These are phyloP conservation scores for Megalops cyprinoides DNA, from an alignment of 2,797 vertebrate genomes.

Conservation along the genomic window DNA sequence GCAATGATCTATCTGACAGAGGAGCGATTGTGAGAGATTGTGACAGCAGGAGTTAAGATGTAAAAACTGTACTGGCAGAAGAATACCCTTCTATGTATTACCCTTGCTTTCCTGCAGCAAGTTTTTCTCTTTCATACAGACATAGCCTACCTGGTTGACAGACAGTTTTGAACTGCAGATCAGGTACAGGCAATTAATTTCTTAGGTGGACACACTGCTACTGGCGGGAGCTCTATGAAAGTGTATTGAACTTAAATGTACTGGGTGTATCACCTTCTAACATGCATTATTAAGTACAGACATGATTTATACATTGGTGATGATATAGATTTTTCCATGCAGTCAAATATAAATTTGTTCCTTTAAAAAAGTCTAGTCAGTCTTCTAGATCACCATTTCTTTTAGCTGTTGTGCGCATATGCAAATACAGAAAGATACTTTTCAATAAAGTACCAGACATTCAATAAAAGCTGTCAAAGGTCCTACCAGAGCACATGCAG, in stretches of 20 bases:
- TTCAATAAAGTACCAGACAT: background rate
- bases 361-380: background rate
- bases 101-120: background rate
- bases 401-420: background rate
- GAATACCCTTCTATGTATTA: constrained; percentile 16
- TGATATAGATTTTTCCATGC: background rate
- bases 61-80: constrained; percentile 29
- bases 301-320: constrained; percentile 5
- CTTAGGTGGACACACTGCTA: no score
- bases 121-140: background rate
- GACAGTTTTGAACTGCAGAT: constrained; percentile 40
- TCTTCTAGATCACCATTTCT: background rate
- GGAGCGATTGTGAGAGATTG: background rate
- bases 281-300: background rate
- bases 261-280: background rate
- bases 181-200: background rate
- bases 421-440: background rate
- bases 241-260: constrained; percentile 4
- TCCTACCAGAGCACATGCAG: background rate
- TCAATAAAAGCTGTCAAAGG: background rate
- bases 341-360: background rate
- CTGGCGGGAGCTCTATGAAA: no score
- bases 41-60: background rate
- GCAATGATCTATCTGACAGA: background rate
- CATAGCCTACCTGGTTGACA: background rate